Evolutionary conservation across 2,113 vertebrate genomes (phyloP), one percentile per base, ranked within the genome.

Genomic region (Phylloscopus whistleri): DNA sequence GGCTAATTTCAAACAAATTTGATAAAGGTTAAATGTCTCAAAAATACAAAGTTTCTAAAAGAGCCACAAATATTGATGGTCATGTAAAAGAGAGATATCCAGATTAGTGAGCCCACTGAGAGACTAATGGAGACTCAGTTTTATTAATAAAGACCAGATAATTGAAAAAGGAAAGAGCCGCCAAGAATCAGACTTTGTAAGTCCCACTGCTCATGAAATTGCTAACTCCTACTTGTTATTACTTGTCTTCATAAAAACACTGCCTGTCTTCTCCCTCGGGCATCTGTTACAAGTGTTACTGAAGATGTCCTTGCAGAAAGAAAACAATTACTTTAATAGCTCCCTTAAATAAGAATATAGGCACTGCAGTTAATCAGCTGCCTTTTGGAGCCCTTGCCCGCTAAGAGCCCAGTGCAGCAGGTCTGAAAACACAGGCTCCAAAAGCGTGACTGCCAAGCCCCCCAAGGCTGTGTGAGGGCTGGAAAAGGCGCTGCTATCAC

Each of bases 251-350:
- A 26, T 48, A 59, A 95, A 83, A 85, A 72, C 83, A 69, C 44
- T 64, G 60, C 11, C 62, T 95, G 67, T 81, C 64, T 90, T 87
- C 68, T 93, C 90, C 83, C 92, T 92, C 7, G 0, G 87, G 85
- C 82, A 79, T 86, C 84, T 94, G 82, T 55, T 93, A 39, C 55
- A 77, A 91, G 75, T 72, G 59, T 83, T 93, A 52, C 68, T 78
- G 79, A 90, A 90, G 87, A 86, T 23, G 55, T 90, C 78, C 59
- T 87, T 87, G 93, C 43, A 80, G 78, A 87, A 91, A 62, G 74
- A 85, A 95, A 95, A 81, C 63, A 87, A 85, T 95, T 85, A 85
- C 43, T 91, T 77, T 88, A 96, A 90, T 77, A 80, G 41, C 51
- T 80, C 51, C 67, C 84, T 96, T 92, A 84, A 89, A 84, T 64